phyloP scores from a whole-genome alignment of 2,113 vertebrate species.

The Pangasianodon gigas region DNA sequence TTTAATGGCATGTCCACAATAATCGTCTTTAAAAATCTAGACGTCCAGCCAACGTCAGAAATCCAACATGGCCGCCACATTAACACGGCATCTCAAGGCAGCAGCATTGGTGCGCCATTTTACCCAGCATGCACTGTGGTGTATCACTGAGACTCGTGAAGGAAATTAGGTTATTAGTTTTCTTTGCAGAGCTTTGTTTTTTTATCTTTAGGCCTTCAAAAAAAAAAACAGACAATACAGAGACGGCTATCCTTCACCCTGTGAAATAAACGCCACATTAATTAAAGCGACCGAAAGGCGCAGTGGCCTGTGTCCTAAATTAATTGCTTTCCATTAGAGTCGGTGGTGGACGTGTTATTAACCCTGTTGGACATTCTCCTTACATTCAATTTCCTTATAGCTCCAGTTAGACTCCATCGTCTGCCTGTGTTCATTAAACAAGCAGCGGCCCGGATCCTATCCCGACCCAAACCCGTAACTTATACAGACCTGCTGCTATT shows the following conservation, averaged over 20 bases:
- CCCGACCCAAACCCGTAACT: conserved; percentile 74
- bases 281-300: conserved; percentile 80
- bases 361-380: conserved; percentile 78
- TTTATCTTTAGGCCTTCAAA: neutral
- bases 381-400: conserved; percentile 81
- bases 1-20: neutral
- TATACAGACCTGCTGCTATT: conserved; percentile 74
- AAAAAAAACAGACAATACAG: conserved; percentile 34
- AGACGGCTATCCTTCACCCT: conserved; percentile 58
- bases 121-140: conserved; percentile 18
- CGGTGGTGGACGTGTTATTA: conserved; percentile 76
- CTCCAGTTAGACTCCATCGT: conserved; percentile 65
- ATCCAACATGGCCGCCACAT: neutral
- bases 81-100: neutral
- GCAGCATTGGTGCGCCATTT: neutral
- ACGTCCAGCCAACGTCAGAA: neutral
- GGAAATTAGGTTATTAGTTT: conserved; percentile 10
- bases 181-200: neutral
- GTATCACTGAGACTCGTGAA: neutral
- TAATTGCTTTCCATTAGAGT: conserved; percentile 84
- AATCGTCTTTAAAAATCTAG: neutral
- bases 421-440: conserved; percentile 78
- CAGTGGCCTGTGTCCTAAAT: conserved; percentile 82
- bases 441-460: conserved; percentile 77
- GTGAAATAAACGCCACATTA: conserved; percentile 73